Conservation (phyloP, 1,140 invertebrate species). For the Magallana angulata region DNA sequence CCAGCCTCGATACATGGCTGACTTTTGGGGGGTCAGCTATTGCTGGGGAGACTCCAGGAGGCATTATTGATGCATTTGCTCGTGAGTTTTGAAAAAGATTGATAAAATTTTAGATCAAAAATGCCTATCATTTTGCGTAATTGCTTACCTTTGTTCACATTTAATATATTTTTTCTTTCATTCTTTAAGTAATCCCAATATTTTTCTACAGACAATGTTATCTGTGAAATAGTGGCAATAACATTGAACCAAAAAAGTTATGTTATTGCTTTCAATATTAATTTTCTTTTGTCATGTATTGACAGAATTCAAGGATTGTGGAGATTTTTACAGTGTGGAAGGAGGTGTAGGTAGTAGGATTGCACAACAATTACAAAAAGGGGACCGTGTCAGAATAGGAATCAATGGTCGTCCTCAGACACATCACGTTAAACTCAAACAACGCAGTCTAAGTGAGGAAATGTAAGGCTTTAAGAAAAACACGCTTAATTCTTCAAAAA, state of each 20-base stretch:
- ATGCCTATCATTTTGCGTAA: background rate
- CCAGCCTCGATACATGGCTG: slow-evolving; percentile 70
- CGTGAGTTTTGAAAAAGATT: slow-evolving; percentile 59
- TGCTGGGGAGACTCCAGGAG: slow-evolving; percentile 60
- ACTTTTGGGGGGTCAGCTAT: slow-evolving; percentile 70
- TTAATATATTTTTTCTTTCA: background rate
- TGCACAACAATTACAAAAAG: slow-evolving; percentile 72
- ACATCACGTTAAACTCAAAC: slow-evolving; percentile 67
- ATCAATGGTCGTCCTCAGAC: slow-evolving; percentile 72
- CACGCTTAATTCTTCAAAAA: too few relatives aligned
- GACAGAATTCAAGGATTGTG: slow-evolving; percentile 64
- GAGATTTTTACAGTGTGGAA: slow-evolving; percentile 75
- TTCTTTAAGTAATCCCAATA: background rate
- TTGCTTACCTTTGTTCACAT: too few relatives aligned
- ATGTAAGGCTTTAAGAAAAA: background rate
- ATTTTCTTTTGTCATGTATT: background rate
- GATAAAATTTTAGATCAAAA: background rate
- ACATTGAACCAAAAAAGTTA: background rate
- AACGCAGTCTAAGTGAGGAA: slow-evolving; percentile 22
- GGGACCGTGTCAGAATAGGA: slow-evolving; percentile 73
- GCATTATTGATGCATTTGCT: slow-evolving; percentile 75
- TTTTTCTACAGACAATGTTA: slow-evolving; percentile 16
- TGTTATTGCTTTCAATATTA: background rate
- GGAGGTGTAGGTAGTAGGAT: slow-evolving; percentile 72
- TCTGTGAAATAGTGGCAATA: background rate